Base-by-base conservation (phyloP, 2,113 vertebrate genomes). In the Xerus inauris region DNA sequence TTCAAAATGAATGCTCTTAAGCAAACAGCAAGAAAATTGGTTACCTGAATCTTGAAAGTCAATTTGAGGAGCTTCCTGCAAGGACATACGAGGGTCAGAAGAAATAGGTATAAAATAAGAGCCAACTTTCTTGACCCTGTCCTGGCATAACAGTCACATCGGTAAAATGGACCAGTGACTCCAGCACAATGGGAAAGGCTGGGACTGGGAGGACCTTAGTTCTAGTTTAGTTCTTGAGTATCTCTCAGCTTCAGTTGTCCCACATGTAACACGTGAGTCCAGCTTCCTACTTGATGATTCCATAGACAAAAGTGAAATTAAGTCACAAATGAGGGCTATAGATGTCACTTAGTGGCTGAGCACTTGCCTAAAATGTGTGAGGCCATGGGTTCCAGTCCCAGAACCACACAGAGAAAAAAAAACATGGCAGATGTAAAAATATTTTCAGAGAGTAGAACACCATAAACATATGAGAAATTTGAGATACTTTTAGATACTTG, bases 1-100 rank as follows among this genome's bases (percentile, higher is more conserved):
- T 97, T 96, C 75, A 65, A 81, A 96, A 97, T 87, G 92, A 97
- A 93, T 94, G 94, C 80, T 97, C 93, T 96, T 97, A 96, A 97
- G 93, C 93, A 96, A 96, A 95, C 94, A 96, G 87, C 89, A 96
- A 96, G 96, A 87, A 96, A 97, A 96, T 96, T 87, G 81, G 96
- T 87, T 97, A 94, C 93, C 87, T 96, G 91, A 87, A 90, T 96
- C 93, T n/a, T 69, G 71, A 93, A 97, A 94, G 97, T 96, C 96
- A 93, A 94, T 65, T 62, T 51, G 95, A 96, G 81, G 79, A 38
- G n/a, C 93, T 32, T 51, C 24, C 83, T 92, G 42, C 96, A 97
- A 97, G 96, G 97, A 96, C 93, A 94, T 5, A 84, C 65, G 62
- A 94, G 96, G 94, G 95, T 97, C 95, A 94, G 91, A 95, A 94